Evolutionary conservation across 2,797 vertebrate genomes (phyloP).

Genomic region (Phataginus tricuspis): DNA sequence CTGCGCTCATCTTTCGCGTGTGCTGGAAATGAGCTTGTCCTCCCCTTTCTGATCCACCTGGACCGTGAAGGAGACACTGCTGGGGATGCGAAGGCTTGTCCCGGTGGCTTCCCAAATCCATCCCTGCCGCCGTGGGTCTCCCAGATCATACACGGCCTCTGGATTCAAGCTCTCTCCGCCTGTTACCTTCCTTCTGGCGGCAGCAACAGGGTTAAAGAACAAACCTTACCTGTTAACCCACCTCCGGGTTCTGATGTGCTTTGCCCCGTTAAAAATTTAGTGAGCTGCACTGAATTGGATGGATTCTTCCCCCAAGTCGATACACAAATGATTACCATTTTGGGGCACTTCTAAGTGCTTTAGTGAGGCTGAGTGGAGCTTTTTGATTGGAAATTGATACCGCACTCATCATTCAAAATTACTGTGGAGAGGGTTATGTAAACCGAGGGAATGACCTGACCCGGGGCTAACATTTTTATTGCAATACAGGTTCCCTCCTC

Average conservation of each 20-base stretch:
- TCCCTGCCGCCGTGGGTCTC: background rate
- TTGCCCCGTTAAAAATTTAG: slow-evolving; percentile 72
- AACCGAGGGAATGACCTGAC: slow-evolving; percentile 50
- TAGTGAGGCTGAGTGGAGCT: background rate
- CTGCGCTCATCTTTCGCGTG: rapidly evolving
- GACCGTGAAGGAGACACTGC: background rate
- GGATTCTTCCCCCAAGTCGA: slow-evolving; percentile 62
- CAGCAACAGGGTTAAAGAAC: background rate
- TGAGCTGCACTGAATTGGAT: slow-evolving; percentile 42
- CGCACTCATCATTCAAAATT: slow-evolving; percentile 61
- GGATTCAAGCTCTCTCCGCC: background rate
- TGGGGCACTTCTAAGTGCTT: background rate
- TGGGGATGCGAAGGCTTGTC: background rate
- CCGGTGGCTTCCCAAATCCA: rapidly evolving
- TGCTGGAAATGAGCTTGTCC: background rate
- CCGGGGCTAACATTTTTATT: slow-evolving; percentile 64
- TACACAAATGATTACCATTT: slow-evolving; percentile 17
- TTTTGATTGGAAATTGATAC: slow-evolving; percentile 59
- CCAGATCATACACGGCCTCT: background rate
- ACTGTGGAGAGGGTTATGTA: slow-evolving; percentile 71
- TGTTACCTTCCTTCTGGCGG: background rate
- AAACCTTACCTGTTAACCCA: background rate
- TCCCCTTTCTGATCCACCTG: background rate
- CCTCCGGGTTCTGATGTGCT: background rate
- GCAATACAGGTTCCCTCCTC: slow-evolving; percentile 48